Evolutionary conservation across 2,888 invertebrate species (phyloP).

Genomic region (Epiblema foenella): DNA sequence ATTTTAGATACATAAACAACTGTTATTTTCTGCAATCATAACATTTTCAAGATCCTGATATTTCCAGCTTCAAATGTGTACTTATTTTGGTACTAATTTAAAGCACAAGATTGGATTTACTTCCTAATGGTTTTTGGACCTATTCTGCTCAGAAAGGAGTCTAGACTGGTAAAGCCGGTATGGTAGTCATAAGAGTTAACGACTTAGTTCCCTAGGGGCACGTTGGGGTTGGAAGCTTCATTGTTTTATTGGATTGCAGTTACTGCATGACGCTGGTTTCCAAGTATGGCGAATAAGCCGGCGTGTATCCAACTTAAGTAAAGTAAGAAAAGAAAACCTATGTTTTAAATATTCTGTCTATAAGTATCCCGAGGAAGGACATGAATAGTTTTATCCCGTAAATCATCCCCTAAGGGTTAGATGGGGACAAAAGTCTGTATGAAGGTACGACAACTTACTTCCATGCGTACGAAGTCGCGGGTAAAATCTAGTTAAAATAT

Average conservation of each 20-base stretch:
- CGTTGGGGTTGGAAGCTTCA: conserved; percentile 14
- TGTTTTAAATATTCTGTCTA: no score
- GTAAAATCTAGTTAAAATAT: no score
- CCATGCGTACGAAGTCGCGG: no score
- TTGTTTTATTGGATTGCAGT: conserved; percentile 38
- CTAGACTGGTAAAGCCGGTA: conserved; percentile 28
- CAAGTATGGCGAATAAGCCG: not conserved
- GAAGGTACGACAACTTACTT: no score
- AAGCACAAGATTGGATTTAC: conserved; percentile 24
- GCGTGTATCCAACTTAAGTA: not conserved
- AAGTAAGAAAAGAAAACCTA: not conserved
- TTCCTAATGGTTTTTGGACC: conserved; percentile 24
- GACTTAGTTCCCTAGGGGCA: conserved; percentile 28
- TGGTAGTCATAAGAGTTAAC: conserved; percentile 35
- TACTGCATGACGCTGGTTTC: not conserved
- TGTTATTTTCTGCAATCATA: no score
- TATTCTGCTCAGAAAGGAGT: conserved; percentile 19
- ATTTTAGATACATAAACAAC: no score
- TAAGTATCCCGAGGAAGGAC: no score
- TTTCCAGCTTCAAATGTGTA: not conserved
- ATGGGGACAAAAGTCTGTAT: no score
- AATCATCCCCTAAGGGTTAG: no score
- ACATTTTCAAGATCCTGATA: not conserved
- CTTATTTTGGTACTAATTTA: not conserved
- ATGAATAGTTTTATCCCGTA: no score